Conservation (phyloP, 1,140 invertebrate species). For the Triops cancriformis region DNA sequence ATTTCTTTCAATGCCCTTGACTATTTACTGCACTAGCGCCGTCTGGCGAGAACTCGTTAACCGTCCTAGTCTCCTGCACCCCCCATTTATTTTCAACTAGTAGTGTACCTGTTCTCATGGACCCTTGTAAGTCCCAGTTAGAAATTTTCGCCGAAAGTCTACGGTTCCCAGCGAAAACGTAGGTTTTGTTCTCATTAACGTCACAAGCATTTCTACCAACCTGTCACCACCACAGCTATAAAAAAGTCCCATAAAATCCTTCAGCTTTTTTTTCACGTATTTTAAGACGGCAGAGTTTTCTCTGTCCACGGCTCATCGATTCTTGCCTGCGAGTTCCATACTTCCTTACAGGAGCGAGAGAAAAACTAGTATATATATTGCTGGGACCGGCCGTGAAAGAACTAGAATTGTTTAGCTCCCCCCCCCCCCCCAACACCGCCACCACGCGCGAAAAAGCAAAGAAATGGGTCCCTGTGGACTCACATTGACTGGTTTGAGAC, state of each 20-base stretch:
- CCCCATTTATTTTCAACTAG: no score
- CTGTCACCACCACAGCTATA: background rate
- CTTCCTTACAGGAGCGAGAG: background rate
- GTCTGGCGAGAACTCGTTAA: no score
- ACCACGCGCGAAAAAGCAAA: background rate
- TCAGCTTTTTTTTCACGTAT: background rate
- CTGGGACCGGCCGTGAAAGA: background rate
- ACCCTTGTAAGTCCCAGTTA: background rate
- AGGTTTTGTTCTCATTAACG: background rate
- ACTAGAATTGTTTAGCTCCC: background rate
- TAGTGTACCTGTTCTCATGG: no score
- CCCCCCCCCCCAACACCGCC: no score
- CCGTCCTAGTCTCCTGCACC: no score
- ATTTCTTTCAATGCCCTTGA: no score
- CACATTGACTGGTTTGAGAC: background rate
- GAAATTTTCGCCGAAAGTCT: background rate
- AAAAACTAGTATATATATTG: background rate
- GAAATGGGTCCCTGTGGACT: background rate
- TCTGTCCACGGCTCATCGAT: slow-evolving; percentile 4
- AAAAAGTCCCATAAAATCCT: background rate
- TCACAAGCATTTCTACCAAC: background rate
- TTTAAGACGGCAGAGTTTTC: background rate
- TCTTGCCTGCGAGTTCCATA: background rate
- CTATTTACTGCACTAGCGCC: no score
- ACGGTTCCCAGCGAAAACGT: background rate